These are phyloP conservation scores for Philereme transversata DNA, from an alignment of 2,888 invertebrate species.

Conservation along the genomic window DNA sequence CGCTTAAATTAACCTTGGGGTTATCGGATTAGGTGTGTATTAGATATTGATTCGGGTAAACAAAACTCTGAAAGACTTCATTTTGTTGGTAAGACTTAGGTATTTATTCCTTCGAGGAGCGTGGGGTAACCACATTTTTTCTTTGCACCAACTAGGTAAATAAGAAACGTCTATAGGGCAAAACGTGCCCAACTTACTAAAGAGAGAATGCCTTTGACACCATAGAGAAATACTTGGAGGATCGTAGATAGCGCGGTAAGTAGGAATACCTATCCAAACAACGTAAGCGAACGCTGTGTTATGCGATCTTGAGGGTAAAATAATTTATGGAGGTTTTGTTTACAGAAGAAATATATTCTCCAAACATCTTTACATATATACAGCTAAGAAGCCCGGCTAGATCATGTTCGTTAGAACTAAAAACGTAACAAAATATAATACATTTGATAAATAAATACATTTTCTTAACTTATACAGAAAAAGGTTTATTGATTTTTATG, in stretches of 20 bases:
- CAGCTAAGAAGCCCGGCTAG: neutral
- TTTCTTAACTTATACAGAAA: constrained; percentile 17
- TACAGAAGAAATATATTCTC: constrained; percentile 31
- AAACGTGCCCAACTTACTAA: constrained; percentile 54
- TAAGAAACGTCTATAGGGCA: constrained; percentile 52
- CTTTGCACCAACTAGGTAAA: constrained; percentile 51
- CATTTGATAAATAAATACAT: constrained; percentile 1
- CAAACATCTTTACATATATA: constrained; percentile 5
- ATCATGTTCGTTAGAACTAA: constrained; percentile 3
- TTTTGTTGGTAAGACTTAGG: constrained; percentile 35
- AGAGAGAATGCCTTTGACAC: constrained; percentile 59
- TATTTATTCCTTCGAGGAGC: constrained; percentile 40
- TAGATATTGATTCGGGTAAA: constrained; percentile 45
- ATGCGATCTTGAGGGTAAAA: constrained; percentile 37
- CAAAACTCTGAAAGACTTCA: constrained; percentile 42
- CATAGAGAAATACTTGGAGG: constrained; percentile 45
- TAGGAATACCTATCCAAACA: constrained; percentile 44
- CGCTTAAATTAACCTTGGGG: constrained; percentile 58
- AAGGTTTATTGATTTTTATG: constrained; percentile 34
- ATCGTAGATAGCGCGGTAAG: constrained; percentile 36
- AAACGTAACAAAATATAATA: neutral
- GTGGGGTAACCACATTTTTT: constrained; percentile 44
- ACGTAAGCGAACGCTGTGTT: constrained; percentile 38
- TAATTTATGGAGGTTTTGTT: constrained; percentile 34
- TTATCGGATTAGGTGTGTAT: constrained; percentile 43